A percentile compares a stretch with the other conserved stretches of the same genome.
Conservation (phyloP, 2,113 vertebrate genomes). For the Antennarius striatus region DNA sequence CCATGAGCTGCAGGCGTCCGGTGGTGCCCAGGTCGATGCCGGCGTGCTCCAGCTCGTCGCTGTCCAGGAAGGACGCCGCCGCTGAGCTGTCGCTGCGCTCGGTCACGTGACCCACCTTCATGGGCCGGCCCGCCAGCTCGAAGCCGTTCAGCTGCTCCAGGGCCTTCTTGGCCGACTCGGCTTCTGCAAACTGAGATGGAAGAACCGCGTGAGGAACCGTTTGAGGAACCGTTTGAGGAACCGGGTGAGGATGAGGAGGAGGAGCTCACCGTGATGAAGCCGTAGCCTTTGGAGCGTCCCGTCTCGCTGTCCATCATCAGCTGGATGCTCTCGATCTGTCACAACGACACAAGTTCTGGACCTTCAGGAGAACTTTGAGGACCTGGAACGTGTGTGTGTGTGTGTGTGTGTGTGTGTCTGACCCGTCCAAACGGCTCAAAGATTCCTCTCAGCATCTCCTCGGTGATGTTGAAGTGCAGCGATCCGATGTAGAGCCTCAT, state of each 20-base stretch:
- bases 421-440: conserved; percentile 97
- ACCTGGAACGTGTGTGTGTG: not conserved
- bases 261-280: conserved; percentile 92
- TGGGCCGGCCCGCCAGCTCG: conserved; percentile 93
- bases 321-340: conserved; percentile 93
- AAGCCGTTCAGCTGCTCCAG: conserved; percentile 96
- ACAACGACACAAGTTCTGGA: no score
- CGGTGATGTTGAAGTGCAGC: conserved; percentile 96
- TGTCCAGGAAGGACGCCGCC: conserved; percentile 93
- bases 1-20: conserved; percentile 94
- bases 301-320: conserved; percentile 99
- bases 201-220: no score
- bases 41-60: conserved; percentile 91
- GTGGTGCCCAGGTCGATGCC: conserved; percentile 95
- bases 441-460: conserved; percentile 96
- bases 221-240: not conserved
- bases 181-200: conserved; percentile 86
- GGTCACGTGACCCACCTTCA: conserved; percentile 98
- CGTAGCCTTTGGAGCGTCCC: conserved; percentile 93
- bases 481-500: conserved; percentile 96
- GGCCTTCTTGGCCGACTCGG: conserved; percentile 96
- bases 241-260: not conserved
- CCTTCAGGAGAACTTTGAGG: no score
- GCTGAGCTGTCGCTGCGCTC: conserved; percentile 89
- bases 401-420: conserved; percentile 6